Evolutionary conservation across 2,888 invertebrate species (phyloP), one percentile per base, ranked within the genome.

Genomic region (Nymphalis polychloros): DNA sequence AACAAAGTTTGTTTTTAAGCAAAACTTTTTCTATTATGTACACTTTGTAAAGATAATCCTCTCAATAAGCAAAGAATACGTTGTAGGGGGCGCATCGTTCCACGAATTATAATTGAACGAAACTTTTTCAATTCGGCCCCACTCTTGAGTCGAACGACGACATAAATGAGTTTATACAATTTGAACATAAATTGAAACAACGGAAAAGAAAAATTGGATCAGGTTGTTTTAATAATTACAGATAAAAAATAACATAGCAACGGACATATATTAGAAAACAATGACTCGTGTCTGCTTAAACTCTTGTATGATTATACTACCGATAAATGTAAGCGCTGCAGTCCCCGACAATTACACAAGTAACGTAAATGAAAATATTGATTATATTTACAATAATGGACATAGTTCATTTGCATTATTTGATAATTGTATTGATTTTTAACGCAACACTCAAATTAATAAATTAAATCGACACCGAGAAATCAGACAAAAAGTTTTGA

Each of bases 121-220:
- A 86, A 86, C 84, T 86, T 86, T 86, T 85, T 84, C 86, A 84
- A 86, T 86, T 86, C 81, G 69, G 73, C 75, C 76, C 76, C 79
- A 79, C 55, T 81, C 80, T 78, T 74, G 78, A 81, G 84, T 75
- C 78, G 75, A 77, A 83, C 80, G 81, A 79, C 75, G 76, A 77
- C 75, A 76, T 80, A 84, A 84, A 84, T 81, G 83, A 86, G 84
- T 85, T 86, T 84, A 79, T 80, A 78, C 83, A 79, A 74, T 79
- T 76, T 71, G 66, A 52, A 68, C 69, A 68, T 69, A 73, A 75
- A 75, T 74, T 74, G 65, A 62, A 70, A 63, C 63, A 48, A 35
- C 53, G 23, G 23, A 48, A 55, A 53, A 31, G 27, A 65, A 53
- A 47, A 66, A 66, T 52, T 47, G 55, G 47, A 35, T 55, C 53